Base-by-base conservation (phyloP, 2,797 vertebrate genomes). In the Rhynchonycteris naso region DNA sequence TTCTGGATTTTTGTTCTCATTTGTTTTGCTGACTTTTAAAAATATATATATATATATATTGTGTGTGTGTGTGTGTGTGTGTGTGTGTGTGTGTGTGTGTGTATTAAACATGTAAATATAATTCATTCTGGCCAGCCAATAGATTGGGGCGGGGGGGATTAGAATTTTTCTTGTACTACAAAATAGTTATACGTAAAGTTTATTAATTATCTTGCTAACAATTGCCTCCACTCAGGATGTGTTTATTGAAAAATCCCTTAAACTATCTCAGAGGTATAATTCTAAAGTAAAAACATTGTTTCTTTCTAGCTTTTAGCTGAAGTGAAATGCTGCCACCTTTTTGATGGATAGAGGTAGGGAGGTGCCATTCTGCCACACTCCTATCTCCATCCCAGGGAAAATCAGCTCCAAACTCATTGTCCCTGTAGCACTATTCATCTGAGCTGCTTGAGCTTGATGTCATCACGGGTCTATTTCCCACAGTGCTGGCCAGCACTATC, bases 131-230 rank as follows among this genome's bases (percentile, higher is more conserved):
- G 24, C 33, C 22, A 83, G 16, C 54, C 85, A 88, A 80, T 85
- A 94, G 63, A 83, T 85, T 69, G 35, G 6, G 11, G 1, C 10
- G 2, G 1, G 11, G 5, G 8, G 4, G 10, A 75, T 82, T 43
- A 63, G 69, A 6, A 63, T 83, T 95, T 91, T 91, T 24, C 85
- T 81, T 79, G 4, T 35, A 47, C 15, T 80, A 2, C 35, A 38
- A 80, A 75, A 92, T 88, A 15, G 68, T 84, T 79, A 86, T 38
- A 68, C 50, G 15, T 12, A 78, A 90, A 35, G 26, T 95, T 71
- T 56, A 47, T 63, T 91, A 81, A 93, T 87, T 95, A 66, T 58
- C 65, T 81, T 85, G 52, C 68, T 90, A 79, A 78, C 33, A 93
- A 82, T 18, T 59, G 9, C 33, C 47, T 95, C 22, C 24, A 1